phyloP scores from a whole-genome alignment of 2,113 vertebrate genomes.

The Cathartes aura region DNA sequence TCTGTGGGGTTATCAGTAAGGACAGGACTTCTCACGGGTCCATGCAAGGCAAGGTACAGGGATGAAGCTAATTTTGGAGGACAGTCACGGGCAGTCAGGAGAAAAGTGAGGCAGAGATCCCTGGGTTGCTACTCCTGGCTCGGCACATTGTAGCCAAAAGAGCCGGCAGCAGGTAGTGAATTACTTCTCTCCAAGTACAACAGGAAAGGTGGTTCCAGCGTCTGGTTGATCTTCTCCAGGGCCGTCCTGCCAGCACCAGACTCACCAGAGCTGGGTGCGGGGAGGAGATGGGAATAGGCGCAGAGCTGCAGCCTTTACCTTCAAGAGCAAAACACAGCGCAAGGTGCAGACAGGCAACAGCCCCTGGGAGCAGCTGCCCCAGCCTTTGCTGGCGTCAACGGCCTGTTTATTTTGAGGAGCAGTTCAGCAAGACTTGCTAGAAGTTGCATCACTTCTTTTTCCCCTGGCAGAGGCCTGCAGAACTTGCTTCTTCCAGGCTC shows the following conservation, averaged over 20 bases:
- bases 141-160: neutral
- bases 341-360: neutral
- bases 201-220: neutral
- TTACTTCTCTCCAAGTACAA: neutral
- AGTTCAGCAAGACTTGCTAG: neutral
- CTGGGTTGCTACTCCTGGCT: too few relatives aligned
- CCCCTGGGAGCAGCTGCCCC: neutral
- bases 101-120: neutral
- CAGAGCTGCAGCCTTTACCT: neutral
- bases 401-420: neutral
- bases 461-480: neutral
- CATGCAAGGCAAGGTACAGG: neutral
- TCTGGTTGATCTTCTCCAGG: fast-evolving
- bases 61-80: neutral
- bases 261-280: neutral
- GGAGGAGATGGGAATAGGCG: neutral
- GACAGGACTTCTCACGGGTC: neutral
- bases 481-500: neutral
- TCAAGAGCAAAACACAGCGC: neutral
- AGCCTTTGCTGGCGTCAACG: neutral
- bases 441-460: constrained; percentile 46
- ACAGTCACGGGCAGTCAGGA: too few relatives aligned
- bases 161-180: neutral
- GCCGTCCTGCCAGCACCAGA: neutral
- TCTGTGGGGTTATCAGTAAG: neutral